These are phyloP conservation scores for Bombus soroeensis DNA, from an alignment of 1,140 invertebrate genomes.

Conservation along the genomic window DNA sequence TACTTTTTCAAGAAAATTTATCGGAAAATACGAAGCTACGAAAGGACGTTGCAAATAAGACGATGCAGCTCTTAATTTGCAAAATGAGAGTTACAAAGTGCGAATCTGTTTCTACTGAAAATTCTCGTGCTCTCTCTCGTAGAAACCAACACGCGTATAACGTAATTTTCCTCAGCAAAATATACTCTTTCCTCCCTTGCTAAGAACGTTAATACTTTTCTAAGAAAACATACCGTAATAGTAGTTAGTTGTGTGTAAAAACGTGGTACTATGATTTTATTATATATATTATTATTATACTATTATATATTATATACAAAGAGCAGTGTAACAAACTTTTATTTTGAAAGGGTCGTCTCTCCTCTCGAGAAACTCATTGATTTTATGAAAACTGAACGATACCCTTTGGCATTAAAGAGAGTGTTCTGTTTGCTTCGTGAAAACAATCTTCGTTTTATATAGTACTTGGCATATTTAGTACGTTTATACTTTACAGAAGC, in stretches of 20 bases:
- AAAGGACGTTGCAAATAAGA: too few species aligned
- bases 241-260: too few species aligned
- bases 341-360: background rate
- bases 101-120: background rate
- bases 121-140: background rate
- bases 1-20: too few species aligned
- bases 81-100: too few species aligned
- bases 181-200: background rate
- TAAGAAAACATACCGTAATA: too few species aligned
- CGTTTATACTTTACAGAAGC: background rate
- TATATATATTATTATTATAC: too few species aligned
- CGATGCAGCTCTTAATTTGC: too few species aligned
- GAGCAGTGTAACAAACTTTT: background rate
- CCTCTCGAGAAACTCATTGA: background rate
- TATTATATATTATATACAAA: too few species aligned
- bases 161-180: background rate
- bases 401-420: background rate
- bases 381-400: background rate
- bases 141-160: too few species aligned
- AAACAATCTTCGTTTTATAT: background rate
- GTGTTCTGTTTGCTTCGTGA: background rate
- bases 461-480: background rate
- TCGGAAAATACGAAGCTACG: too few species aligned
- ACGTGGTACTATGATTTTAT: background rate
- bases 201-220: background rate